phyloP scores from a whole-genome alignment of 2,797 vertebrate species.

The Eidolon dupreanum region DNA sequence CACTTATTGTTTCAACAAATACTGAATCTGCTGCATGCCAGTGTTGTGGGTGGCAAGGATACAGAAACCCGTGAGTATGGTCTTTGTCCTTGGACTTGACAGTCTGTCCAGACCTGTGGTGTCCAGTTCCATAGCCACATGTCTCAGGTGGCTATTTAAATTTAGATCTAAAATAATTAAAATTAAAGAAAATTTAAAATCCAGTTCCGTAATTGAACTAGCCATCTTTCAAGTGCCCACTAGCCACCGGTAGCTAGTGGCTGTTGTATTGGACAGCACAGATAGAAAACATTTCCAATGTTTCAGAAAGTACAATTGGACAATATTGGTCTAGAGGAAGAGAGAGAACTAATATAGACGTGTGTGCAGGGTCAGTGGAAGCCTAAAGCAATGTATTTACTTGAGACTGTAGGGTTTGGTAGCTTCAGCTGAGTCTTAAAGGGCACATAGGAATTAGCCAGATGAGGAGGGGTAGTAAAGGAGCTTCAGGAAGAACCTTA shows the following conservation, averaged over 20 bases:
- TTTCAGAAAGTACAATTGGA: not conserved
- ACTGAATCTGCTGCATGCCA: not conserved
- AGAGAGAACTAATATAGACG: not conserved
- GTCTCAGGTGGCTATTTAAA: not conserved
- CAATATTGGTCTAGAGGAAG: not conserved
- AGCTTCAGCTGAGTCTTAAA: constrained; percentile 4
- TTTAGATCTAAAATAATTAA: constrained; percentile 19
- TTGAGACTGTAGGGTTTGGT: not conserved
- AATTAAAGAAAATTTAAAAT: not conserved
- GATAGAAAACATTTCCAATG: not conserved
- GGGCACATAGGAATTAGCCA: not conserved
- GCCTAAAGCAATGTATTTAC: not conserved
- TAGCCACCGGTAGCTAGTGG: not conserved
- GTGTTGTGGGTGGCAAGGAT: not conserved
- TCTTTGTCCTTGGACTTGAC: not conserved
- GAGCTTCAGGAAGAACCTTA: not conserved
- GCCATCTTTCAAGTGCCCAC: not conserved
- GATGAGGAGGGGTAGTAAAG: not conserved
- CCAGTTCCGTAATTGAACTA: not conserved
- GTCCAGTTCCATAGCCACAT: not conserved
- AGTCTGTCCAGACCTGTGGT: not conserved
- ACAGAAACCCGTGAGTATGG: not conserved
- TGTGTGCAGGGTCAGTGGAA: not conserved
- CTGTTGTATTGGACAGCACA: not conserved
- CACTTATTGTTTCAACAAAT: not conserved